Evolutionary conservation across 2,797 vertebrate genomes (phyloP).

Genomic region (Danio aesculapii): DNA sequence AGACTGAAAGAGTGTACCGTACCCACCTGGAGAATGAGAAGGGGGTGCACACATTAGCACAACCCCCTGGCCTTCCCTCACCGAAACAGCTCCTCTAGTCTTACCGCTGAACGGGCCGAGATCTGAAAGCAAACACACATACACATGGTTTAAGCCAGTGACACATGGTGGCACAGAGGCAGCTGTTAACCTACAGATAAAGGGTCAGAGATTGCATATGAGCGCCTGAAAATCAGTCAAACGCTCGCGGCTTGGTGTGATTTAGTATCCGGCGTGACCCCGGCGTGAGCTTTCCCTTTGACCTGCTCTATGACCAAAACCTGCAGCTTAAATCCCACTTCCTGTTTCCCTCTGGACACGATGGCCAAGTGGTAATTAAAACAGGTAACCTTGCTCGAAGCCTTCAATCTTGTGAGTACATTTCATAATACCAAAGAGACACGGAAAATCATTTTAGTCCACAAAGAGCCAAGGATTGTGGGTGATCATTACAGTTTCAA

Average conservation of each 20-base stretch:
- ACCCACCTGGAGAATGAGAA: conserved; percentile 92
- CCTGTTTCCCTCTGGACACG: conserved; percentile 31
- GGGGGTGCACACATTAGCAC: conserved; percentile 96
- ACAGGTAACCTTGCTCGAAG: conserved; percentile 58
- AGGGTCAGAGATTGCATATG: conserved; percentile 52
- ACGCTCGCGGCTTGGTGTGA: conserved; percentile 23
- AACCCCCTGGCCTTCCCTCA: conserved; percentile 95
- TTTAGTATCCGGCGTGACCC: conserved; percentile 37
- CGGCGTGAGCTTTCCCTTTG: conserved; percentile 8
- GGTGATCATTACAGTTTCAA: conserved; percentile 3
- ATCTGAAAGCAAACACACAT: conserved; percentile 78
- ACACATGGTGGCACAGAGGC: conserved; percentile 19
- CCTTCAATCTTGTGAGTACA: conserved; percentile 40
- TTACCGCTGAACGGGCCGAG: conserved; percentile 89
- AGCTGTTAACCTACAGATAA: conserved; percentile 53
- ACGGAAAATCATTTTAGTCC: conserved; percentile 30
- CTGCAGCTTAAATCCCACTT: conserved; percentile 38
- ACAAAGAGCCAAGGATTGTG: conserved; percentile 13
- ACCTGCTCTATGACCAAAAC: conserved; percentile 30
- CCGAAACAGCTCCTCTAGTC: conserved; percentile 90
- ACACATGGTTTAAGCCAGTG: conserved; percentile 34
- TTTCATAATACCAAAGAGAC: conserved; percentile 20
- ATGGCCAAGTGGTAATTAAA: conserved; percentile 53
- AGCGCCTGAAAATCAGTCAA: conserved; percentile 25
- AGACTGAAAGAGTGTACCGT: not conserved